Percentiles rank a stretch among this genome's conserved stretches.
Conservation (phyloP, 2,113 vertebrate genomes). For the Recurvirostra avosetta region DNA sequence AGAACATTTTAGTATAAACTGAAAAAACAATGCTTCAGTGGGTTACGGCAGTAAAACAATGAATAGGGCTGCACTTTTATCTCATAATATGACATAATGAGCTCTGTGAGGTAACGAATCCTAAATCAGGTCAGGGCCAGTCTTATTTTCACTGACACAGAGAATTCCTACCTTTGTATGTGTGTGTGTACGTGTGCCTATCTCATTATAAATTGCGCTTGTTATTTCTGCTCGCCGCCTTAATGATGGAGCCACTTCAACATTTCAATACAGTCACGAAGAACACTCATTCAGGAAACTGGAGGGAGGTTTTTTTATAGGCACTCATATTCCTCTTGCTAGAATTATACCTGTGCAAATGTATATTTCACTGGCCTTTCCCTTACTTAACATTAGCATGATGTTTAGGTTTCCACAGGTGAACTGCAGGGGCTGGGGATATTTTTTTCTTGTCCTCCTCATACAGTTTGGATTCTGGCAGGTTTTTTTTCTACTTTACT, state of each 20-base stretch:
- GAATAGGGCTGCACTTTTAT: neutral
- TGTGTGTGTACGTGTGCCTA: neutral
- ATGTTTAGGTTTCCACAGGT: neutral
- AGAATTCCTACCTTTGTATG: neutral
- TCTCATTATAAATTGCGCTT: neutral
- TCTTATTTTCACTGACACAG: neutral
- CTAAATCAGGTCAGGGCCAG: neutral
- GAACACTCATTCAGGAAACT: neutral
- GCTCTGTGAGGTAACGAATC: conserved; percentile 52
- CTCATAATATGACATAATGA: neutral
- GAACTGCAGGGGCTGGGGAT: neutral
- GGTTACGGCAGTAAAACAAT: neutral
- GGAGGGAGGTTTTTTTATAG: neutral
- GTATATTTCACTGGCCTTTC: neutral
- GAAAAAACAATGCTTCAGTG: neutral
- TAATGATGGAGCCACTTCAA: neutral
- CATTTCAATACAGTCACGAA: neutral
- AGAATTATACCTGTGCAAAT: neutral
- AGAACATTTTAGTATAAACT: neutral
- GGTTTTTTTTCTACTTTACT: neutral
- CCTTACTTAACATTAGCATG: neutral
- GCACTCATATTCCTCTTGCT: neutral
- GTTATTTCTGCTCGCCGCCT: neutral
- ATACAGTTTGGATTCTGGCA: neutral
- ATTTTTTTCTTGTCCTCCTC: neutral